A percentile compares a stretch with the other conserved stretches of the same genome.
These are phyloP conservation scores for Recurvirostra avosetta DNA, from an alignment of 2,113 vertebrate species.

Conservation along the genomic window DNA sequence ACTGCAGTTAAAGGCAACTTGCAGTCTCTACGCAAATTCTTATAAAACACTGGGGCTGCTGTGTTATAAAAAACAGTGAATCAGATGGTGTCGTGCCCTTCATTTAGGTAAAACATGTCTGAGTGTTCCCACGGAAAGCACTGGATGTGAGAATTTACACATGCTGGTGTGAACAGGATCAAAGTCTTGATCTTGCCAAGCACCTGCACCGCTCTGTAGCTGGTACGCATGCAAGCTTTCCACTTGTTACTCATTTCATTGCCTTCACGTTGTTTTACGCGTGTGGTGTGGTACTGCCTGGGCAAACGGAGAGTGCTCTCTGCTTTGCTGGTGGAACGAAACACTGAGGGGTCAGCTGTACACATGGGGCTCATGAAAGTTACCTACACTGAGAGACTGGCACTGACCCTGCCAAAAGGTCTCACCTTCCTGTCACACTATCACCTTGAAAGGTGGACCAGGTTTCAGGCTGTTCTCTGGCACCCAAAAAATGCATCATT, in stretches of 20 bases:
- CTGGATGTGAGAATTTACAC: background rate
- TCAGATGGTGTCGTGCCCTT: background rate
- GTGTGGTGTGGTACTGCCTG: background rate
- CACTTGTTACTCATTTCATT: fast-evolving
- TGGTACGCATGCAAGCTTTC: background rate
- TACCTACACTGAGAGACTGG: fast-evolving
- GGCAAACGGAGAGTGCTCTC: fast-evolving
- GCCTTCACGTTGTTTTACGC: fast-evolving
- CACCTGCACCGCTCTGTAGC: background rate
- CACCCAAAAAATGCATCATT: fast-evolving
- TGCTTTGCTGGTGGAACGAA: background rate
- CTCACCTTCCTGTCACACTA: fast-evolving
- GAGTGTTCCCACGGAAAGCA: background rate
- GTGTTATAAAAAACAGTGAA: background rate
- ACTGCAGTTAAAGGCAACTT: background rate
- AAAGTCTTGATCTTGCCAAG: slow-evolving; percentile 1
- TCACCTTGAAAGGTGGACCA: fast-evolving
- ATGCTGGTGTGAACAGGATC: slow-evolving; percentile 16
- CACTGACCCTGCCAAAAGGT: background rate
- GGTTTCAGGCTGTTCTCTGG: fast-evolving
- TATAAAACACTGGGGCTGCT: background rate
- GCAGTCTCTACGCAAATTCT: background rate
- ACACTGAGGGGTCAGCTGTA: background rate
- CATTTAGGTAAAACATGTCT: background rate
- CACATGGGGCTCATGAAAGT: background rate